These are phyloP conservation scores for Drosophila azteca DNA, from an alignment of 1,140 invertebrate genomes.

Conservation along the genomic window DNA sequence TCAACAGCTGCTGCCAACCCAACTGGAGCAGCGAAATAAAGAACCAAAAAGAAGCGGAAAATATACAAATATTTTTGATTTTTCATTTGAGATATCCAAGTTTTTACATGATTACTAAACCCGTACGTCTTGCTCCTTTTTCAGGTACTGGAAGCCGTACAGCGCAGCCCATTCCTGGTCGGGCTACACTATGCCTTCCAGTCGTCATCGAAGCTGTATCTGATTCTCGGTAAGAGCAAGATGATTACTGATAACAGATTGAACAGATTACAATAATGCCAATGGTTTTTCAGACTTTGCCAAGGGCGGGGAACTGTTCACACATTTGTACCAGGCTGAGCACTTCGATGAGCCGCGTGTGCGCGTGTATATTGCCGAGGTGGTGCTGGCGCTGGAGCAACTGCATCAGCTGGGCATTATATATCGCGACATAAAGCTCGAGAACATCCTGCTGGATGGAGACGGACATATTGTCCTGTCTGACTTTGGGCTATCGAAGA, in stretches of 20 bases:
- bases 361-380: constrained; percentile 95
- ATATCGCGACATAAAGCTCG: constrained; percentile 97
- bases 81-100: background rate
- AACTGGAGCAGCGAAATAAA: constrained; percentile 1
- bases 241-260: no score
- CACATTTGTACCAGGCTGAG: constrained; percentile 94
- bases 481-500: constrained; percentile 96
- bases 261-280: constrained; percentile 20
- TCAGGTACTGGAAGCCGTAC: constrained; percentile 93
- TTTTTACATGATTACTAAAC: background rate
- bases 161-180: constrained; percentile 95
- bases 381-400: constrained; percentile 95
- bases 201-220: constrained; percentile 94
- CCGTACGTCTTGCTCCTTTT: constrained; percentile 16
- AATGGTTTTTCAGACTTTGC: constrained; percentile 92
- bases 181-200: constrained; percentile 97
- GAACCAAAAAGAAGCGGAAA: background rate
- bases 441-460: constrained; percentile 95
- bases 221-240: constrained; percentile 91
- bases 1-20: no score
- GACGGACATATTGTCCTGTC: constrained; percentile 96
- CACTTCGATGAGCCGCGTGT: constrained; percentile 93
- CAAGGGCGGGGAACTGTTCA: constrained; percentile 96
- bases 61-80: constrained; percentile 8
- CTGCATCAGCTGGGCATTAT: constrained; percentile 96